Evolutionary conservation across 2,888 invertebrate genomes (phyloP), one percentile per base, ranked within the genome.

Genomic region (Cyclophora punctaria): DNA sequence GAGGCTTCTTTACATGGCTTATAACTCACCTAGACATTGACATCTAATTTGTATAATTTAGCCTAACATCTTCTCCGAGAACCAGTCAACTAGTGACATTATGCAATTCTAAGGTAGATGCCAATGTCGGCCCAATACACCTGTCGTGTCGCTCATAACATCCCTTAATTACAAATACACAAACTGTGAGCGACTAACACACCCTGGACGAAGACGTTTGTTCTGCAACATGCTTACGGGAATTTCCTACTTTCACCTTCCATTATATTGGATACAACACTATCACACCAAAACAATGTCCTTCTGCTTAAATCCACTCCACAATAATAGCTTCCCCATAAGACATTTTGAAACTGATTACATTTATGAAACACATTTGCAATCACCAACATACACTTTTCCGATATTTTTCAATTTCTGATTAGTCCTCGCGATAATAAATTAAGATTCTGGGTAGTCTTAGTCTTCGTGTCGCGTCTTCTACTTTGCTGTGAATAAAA

Each of bases 261-360:
- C 87, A 84, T 79, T 75, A 73, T 74, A 82, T 75, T 81, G 88
- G 88, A 88, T 87, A 88, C 88, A 88, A 87, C 88, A 87, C 88
- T 84, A 77, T 74, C 88, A 84, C 80, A 80, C 86, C 88, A 84
- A 72, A 80, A 74, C 78, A 79, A 75, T 85, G 87, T 88, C 88
- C 83, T 56, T 73, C 84, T 59, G 69, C 81, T 74, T 60, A 45
- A 71, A 75, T 55, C 78, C 76, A 62, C 63, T 62, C 75, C 74
- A 63, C 72, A 55, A 63, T 44, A 34, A 69, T 71, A 72, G 72
- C 69, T 78, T 83, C 86, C 85, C 86, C 80, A 63, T 72, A 69
- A 67, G 68, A 67, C 72, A 69, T 55, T 65, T 64, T 67, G 56
- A 67, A 72, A 67, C 66, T 62, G 66, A 76, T 75, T 77, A 79